A percentile compares a stretch with the other conserved stretches of the same genome.
phyloP scores from a whole-genome alignment of 2,888 invertebrate genomes.

The Agonopterix subpropinquella region DNA sequence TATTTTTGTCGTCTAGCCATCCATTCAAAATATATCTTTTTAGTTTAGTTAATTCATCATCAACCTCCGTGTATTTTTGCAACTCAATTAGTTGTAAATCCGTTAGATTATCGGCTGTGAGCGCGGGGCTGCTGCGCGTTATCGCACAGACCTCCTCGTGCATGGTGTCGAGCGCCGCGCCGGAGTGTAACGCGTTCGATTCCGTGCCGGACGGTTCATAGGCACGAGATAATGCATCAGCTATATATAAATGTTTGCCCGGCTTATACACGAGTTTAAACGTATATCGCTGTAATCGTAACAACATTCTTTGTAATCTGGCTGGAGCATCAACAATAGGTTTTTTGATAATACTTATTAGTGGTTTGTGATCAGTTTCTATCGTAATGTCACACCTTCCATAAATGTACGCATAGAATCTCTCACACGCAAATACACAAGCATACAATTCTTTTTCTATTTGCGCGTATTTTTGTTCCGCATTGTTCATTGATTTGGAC shows the following conservation, averaged over 20 bases:
- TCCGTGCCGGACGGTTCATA: slow-evolving; percentile 2
- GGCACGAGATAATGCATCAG: slow-evolving; percentile 11
- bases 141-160: neutral
- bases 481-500: slow-evolving; percentile 9
- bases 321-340: slow-evolving; percentile 10
- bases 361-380: too few relatives aligned
- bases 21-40: slow-evolving; percentile 7
- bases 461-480: slow-evolving; percentile 12
- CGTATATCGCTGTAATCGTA: too few relatives aligned
- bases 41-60: slow-evolving; percentile 7
- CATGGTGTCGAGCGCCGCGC: neutral
- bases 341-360: slow-evolving; percentile 7
- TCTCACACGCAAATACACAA: slow-evolving; percentile 9
- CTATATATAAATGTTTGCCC: slow-evolving; percentile 12
- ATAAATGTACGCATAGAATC: too few relatives aligned
- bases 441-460: slow-evolving; percentile 15
- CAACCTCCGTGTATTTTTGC: slow-evolving; percentile 5
- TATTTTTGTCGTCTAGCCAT: slow-evolving; percentile 7
- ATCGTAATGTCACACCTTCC: too few relatives aligned
- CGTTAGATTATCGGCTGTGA: neutral
- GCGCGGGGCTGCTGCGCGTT: neutral
- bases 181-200: neutral
- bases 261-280: slow-evolving; percentile 5
- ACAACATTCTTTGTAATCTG: neutral
- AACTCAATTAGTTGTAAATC: neutral